phyloP scores from a whole-genome alignment of 2,113 vertebrate species.

The Malurus cyaneus region DNA sequence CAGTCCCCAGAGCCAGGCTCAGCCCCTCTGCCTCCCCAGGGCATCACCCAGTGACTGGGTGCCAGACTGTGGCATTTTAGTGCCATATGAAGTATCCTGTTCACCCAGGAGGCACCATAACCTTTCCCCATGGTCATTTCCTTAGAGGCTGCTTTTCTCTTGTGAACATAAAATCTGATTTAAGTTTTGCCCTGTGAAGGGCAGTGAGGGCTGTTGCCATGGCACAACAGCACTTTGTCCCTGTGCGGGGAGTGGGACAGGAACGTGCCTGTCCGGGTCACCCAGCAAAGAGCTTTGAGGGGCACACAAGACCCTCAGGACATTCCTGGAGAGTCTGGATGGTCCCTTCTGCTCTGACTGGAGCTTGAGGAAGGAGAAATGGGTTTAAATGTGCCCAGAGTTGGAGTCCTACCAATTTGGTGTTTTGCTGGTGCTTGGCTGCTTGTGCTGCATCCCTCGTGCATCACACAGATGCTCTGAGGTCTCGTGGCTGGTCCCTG shows the following conservation, averaged over 20 bases:
- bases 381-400: background rate
- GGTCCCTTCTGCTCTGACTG: background rate
- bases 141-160: background rate
- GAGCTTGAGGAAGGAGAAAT: background rate
- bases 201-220: rapidly evolving
- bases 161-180: background rate
- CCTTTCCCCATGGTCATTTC: rapidly evolving
- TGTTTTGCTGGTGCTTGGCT: background rate
- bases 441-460: background rate
- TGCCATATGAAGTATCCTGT: rapidly evolving
- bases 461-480: rapidly evolving
- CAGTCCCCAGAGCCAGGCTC: background rate
- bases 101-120: rapidly evolving
- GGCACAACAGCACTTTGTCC: background rate
- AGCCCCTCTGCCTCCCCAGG: background rate
- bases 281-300: background rate
- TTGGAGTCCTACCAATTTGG: rapidly evolving
- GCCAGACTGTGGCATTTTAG: background rate
- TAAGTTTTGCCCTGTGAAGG: background rate
- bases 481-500: rapidly evolving
- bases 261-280: background rate
- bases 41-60: rapidly evolving
- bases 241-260: background rate
- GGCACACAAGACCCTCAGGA: background rate
- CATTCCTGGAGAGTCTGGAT: background rate